A percentile compares a stretch with the other conserved stretches of the same genome.
These are phyloP conservation scores for Aphelenchoides fujianensis DNA, from an alignment of 1,140 invertebrate species.

Conservation along the genomic window DNA sequence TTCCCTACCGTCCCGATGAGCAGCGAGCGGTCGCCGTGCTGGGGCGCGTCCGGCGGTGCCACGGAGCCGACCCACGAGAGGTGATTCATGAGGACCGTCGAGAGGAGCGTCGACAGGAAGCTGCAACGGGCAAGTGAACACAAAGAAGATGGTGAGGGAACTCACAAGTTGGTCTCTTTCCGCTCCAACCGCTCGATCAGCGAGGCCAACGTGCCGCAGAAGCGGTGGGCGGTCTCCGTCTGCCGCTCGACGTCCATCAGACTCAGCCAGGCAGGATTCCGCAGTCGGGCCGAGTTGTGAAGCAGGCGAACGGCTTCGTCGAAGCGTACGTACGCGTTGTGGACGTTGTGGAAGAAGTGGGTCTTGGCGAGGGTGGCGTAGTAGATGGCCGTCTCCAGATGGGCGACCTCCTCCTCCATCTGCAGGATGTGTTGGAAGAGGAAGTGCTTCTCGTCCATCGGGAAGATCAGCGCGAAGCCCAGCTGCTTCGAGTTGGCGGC, in stretches of 20 bases:
- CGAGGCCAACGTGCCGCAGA: slow-evolving; percentile 29
- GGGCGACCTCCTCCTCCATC: slow-evolving; percentile 33
- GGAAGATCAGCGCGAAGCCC: slow-evolving; percentile 37
- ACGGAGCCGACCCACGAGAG: slow-evolving; percentile 42
- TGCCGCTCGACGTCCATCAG: slow-evolving; percentile 20
- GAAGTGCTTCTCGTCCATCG: slow-evolving; percentile 32
- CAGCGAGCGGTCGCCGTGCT: slow-evolving; percentile 29
- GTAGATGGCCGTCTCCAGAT: slow-evolving; percentile 24
- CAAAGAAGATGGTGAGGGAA: slow-evolving; percentile 10
- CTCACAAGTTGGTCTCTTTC: slow-evolving; percentile 47
- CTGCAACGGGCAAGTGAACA: too few relatives aligned
- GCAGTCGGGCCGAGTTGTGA: slow-evolving; percentile 33
- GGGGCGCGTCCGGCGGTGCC: slow-evolving; percentile 29
- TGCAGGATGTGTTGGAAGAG: slow-evolving; percentile 47
- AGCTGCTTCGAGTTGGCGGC: slow-evolving; percentile 40
- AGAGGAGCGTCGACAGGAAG: slow-evolving; percentile 42
- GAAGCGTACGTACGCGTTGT: slow-evolving; percentile 30
- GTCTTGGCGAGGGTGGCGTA: slow-evolving; percentile 25
- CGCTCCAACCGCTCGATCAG: slow-evolving; percentile 33
- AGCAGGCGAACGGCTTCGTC: slow-evolving; percentile 33
- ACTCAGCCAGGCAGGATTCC: slow-evolving; percentile 33
- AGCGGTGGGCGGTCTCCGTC: slow-evolving; percentile 24
- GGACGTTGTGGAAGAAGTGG: slow-evolving; percentile 35
- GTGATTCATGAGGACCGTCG: slow-evolving; percentile 43
- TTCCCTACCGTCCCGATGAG: slow-evolving; percentile 43